phyloP scores from a whole-genome alignment of 2,888 invertebrate genomes.

The Sarcophaga carnaria region DNA sequence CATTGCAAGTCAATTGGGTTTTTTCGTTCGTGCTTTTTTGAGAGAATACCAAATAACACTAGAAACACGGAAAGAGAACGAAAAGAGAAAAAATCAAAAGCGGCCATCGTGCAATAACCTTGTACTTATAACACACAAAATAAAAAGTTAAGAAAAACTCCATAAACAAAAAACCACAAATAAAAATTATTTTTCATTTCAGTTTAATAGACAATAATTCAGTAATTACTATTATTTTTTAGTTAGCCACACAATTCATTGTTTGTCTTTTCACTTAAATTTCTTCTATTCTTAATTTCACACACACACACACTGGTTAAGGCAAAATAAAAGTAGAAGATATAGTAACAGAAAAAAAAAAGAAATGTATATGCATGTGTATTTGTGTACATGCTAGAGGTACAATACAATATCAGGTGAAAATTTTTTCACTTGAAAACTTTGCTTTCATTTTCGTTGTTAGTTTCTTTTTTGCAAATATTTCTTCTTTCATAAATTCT shows the following conservation, averaged over 20 bases:
- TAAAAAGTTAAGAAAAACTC: conserved; percentile 26
- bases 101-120: conserved; percentile 73
- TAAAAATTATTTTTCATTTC: no score
- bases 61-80: background rate
- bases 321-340: background rate
- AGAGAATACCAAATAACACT: conserved; percentile 55
- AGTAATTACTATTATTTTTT: background rate
- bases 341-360: background rate
- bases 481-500: background rate
- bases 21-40: conserved; percentile 15
- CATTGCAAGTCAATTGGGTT: conserved; percentile 42
- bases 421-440: conserved; percentile 65
- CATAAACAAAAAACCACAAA: background rate
- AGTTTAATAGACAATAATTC: background rate
- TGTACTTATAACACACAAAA: conserved; percentile 69
- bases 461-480: background rate
- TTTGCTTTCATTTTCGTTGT: conserved; percentile 52
- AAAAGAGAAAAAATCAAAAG: conserved; percentile 62
- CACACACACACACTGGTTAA: background rate
- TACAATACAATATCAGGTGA: conserved; percentile 65
- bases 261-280: conserved; percentile 9
- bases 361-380: conserved; percentile 23
- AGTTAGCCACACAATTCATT: conserved; percentile 8
- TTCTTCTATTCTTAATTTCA: conserved; percentile 32
- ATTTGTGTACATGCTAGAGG: conserved; percentile 20